Base-by-base conservation (phyloP, 2,888 invertebrate species). In the Trichacis sp. region DNA sequence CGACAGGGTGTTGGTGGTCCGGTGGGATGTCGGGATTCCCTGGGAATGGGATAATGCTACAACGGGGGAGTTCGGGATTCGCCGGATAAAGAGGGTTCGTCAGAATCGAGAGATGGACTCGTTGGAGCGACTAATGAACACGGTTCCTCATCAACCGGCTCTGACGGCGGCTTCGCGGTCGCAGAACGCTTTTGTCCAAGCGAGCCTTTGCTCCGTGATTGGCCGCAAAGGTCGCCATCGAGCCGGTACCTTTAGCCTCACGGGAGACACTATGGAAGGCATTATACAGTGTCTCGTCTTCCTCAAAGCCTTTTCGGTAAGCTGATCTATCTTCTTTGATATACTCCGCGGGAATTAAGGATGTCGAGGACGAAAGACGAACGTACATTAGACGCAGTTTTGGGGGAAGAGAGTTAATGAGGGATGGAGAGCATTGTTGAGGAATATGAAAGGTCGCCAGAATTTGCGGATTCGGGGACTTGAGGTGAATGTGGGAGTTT, bases 241-340 rank as follows among this genome's bases (percentile, higher is more conserved):
- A 69, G 93, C 93, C 14, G 95, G 95, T 74, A 94, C 94, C 52
- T 95, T 95, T 86, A 94, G 94, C 80, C 89, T 95, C 64, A 93
- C 94, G 46, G 95, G 95, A 54, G 95, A 95, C 86, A 95, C 95
- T 64, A 95, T 95, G 94, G 95, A 95, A 83, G 95, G 94, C 75
- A 95, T 95, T 81, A 94, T 95, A 82, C 95, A 95, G 87, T 95
- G 95, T 85, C 89, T 95, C 78, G 95, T 95, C 77, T 95, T 95
- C 87, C 90, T 95, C 82, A 95, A 95, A 86, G 95, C 95, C 38
- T 95, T 95, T 85, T 94, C 94, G 93, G 95, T 95, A 88, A 92
- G 94, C 68, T 60, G 65, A 64, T 53, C 46, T 48, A 40, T 40
- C 40, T 40, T 14, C 14, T 40, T 40, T 12, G 9, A 15, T 15